Conservation (phyloP, 2,797 vertebrate genomes). For the Crossoptilon crossoptilon region DNA sequence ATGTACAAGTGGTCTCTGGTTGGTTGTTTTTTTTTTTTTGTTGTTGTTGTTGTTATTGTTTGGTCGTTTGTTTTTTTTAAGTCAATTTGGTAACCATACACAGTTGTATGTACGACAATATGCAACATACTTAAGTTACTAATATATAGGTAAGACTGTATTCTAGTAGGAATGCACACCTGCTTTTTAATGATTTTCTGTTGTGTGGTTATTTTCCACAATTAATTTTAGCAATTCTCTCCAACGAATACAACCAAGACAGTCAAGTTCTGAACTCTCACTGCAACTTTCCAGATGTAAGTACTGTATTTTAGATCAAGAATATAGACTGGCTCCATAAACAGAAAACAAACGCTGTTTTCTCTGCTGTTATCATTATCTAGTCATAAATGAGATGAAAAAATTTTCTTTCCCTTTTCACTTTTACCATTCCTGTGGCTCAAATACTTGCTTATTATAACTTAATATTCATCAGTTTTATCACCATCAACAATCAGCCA, state of each 20-base stretch:
- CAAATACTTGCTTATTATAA: neutral
- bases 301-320: neutral
- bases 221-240: neutral
- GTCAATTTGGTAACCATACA: neutral
- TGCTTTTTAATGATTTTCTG: neutral
- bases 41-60: too few species aligned
- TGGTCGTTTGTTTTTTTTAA: neutral
- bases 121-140: neutral
- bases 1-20: neutral
- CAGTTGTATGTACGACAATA: neutral
- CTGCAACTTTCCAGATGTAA: neutral
- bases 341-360: neutral
- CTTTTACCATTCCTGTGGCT: neutral
- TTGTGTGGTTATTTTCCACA: neutral
- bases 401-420: neutral
- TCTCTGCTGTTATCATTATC: neutral
- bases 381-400: neutral
- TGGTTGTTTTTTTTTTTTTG: neutral
- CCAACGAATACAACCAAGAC: neutral
- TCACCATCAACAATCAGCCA: neutral
- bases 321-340: neutral
- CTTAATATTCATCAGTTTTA: neutral
- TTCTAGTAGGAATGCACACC: neutral
- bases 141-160: neutral
- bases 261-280: neutral